phyloP scores from a whole-genome alignment of 2,888 invertebrate species.

The Alitta virens region DNA sequence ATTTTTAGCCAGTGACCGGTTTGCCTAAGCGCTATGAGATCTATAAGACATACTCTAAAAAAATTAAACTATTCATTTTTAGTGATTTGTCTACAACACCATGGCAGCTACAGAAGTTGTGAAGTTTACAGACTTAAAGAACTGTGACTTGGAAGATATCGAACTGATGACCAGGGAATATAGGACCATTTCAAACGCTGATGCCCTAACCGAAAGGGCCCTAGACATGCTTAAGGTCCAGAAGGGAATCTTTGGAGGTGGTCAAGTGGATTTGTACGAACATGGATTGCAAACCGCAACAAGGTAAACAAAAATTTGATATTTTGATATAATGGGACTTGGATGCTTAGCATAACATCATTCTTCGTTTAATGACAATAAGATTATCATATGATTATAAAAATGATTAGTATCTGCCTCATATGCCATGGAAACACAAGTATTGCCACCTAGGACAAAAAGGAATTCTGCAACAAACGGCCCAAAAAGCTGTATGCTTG shows the following conservation, averaged over 20 bases:
- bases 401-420: too few species aligned
- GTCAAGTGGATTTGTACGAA: slow-evolving; percentile 2
- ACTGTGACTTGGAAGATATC: slow-evolving; percentile 2
- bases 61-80: too few species aligned
- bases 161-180: slow-evolving; percentile 4
- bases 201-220: slow-evolving; percentile 1
- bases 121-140: not conserved
- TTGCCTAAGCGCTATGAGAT: too few species aligned
- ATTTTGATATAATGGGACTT: not conserved
- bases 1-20: too few species aligned
- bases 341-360: too few species aligned
- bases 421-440: too few species aligned
- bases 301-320: not conserved
- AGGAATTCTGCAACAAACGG: too few species aligned
- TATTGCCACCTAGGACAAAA: not conserved
- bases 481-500: too few species aligned
- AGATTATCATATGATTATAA: not conserved
- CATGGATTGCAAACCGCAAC: slow-evolving; percentile 12
- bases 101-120: not conserved
- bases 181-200: not conserved
- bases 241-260: slow-evolving; percentile 12
- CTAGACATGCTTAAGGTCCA: slow-evolving; percentile 1
- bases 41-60: too few species aligned
- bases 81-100: too few species aligned
- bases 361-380: too few species aligned